A percentile compares a stretch with the other conserved stretches of the same genome.
Evolutionary conservation across 92 coral and sea anemone species (phyloP).

Genomic region (Micromussa lordhowensis): DNA sequence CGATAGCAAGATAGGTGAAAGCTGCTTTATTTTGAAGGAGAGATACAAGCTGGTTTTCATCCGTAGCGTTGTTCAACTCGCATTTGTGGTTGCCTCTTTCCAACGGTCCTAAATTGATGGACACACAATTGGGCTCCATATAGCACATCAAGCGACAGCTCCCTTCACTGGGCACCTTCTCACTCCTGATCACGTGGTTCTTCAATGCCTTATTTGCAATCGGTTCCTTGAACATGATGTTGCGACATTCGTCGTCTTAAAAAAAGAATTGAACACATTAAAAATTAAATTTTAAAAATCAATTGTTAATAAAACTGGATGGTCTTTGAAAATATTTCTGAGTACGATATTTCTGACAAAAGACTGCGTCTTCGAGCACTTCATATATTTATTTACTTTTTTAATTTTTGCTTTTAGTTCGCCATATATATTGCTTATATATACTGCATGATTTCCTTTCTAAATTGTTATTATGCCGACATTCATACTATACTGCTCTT

Average conservation of each 20-base stretch:
- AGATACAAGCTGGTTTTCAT: neutral
- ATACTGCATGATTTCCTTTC: too few relatives aligned
- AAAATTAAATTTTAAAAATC: too few relatives aligned
- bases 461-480: too few relatives aligned
- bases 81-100: neutral
- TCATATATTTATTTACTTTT: too few relatives aligned
- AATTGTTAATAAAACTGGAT: neutral
- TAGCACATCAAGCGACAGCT: slow-evolving; percentile 14
- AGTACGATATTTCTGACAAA: too few relatives aligned
- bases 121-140: slow-evolving; percentile 20
- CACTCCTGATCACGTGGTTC: neutral
- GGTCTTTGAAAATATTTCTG: too few relatives aligned
- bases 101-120: slow-evolving; percentile 7
- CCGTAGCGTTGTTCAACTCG: slow-evolving; percentile 7
- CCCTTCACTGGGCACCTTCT: neutral
- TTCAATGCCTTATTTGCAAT: neutral
- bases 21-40: neutral
- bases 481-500: too few relatives aligned
- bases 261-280: too few relatives aligned
- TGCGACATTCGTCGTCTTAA: neutral
- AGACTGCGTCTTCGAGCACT: too few relatives aligned
- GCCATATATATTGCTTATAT: too few relatives aligned
- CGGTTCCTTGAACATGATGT: neutral
- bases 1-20: slow-evolving; percentile 1
- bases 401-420: too few relatives aligned